Base-by-base conservation (phyloP, 2,888 invertebrate species). In the Nasonovia ribisnigri region DNA sequence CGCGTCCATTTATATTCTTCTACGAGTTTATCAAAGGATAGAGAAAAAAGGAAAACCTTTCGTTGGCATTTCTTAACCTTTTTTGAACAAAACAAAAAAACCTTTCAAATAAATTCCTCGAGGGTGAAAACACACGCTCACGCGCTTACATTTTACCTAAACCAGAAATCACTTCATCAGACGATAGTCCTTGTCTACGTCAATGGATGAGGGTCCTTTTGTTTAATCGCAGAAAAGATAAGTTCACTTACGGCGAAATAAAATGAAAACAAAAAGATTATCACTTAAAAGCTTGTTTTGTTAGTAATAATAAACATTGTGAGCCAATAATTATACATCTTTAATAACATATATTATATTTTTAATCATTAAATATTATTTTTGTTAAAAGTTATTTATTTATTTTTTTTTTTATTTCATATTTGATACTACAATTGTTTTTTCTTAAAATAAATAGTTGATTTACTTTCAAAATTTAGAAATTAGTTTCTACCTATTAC, bases 151-250 rank as follows among this genome's bases (percentile, higher is more conserved):
- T 89, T 84, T 90, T 36, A 46, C 84, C 48, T 43, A 43, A 57
- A 90, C 90, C 84, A 84, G 29, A 93, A 93, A 90, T 93, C 89
- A 90, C 90, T 86, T 93, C 89, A n/a, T 77, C 48, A 51, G 51
- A 51, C 77, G 57, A 60, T 36, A 57, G 43, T 86, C 48, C 67
- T 67, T 42, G 86, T 92, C 92, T 57, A 46, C 67, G 92, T 67
- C 67, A 24, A 48, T 26, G n/a, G 20, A 20, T 20, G 46, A 57
- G 67, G 48, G 60, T 67, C 48, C 36, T 88, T 92, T 92, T 88
- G 48, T 42, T 51, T 88, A 92, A 92, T 92, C 92, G 67, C 92
- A 10, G 87, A 42, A 16, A 29, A 88, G 42, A 92, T 87, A 67
- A 92, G 60, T 67, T 92, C 48, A 67, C 87, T 87, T 88, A 86